A percentile compares a stretch with the other conserved stretches of the same genome.
phyloP scores from a whole-genome alignment of 2,113 vertebrate genomes.

The Rhinogobius similis region DNA sequence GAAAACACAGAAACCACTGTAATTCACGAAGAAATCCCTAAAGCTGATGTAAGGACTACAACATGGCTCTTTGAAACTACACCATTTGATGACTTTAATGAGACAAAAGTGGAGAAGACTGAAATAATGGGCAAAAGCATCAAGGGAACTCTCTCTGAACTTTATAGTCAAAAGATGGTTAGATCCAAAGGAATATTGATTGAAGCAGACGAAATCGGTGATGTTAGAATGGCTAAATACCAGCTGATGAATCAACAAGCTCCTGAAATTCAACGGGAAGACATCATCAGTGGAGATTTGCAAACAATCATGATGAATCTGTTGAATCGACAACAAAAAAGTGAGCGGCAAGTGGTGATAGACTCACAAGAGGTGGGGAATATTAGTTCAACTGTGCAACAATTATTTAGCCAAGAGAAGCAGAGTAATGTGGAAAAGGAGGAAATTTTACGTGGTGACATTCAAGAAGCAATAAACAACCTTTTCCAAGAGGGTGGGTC shows the following conservation, averaged over 20 bases:
- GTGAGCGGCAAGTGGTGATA: constrained; percentile 77
- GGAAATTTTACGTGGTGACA: constrained; percentile 85
- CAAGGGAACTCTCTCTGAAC: constrained; percentile 86
- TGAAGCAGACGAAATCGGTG: constrained; percentile 88
- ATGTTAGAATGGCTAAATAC: constrained; percentile 91
- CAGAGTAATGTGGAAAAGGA: constrained; percentile 79
- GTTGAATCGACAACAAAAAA: constrained; percentile 76
- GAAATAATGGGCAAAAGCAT: constrained; percentile 89
- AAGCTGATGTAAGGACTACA: constrained; percentile 86
- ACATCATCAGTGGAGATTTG: constrained; percentile 85
- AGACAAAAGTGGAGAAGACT: constrained; percentile 77
- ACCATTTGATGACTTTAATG: constrained; percentile 86
- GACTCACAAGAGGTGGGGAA: constrained; percentile 87
- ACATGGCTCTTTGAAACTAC: constrained; percentile 94
- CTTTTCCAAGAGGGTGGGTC: constrained; percentile 76
- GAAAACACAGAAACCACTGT: constrained; percentile 59
- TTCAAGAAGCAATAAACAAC: constrained; percentile 84
- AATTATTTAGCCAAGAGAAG: constrained; percentile 82
- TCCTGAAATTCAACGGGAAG: constrained; percentile 89
- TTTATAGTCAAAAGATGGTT: constrained; percentile 86
- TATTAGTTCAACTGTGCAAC: constrained; percentile 82
- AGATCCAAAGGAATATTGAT: constrained; percentile 87
- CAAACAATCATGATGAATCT: constrained; percentile 87
- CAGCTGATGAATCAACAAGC: constrained; percentile 85
- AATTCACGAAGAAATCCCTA: constrained; percentile 81